A percentile compares a stretch with the other conserved stretches of the same genome.
Evolutionary conservation across 2,797 vertebrate genomes (phyloP).

Genomic region (Oreochromis grahami): DNA sequence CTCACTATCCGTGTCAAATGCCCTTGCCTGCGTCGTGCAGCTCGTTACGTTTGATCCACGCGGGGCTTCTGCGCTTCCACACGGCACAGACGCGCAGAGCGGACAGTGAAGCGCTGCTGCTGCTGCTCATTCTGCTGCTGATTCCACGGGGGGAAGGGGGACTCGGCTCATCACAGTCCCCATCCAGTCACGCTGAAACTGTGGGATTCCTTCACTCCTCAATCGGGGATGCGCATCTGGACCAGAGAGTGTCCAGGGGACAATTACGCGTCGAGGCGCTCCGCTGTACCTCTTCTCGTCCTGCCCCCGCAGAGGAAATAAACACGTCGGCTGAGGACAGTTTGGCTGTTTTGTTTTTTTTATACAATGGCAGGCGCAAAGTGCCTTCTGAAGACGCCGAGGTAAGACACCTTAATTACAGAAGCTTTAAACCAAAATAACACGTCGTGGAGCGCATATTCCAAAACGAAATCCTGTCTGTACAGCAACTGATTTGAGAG

Average conservation of each 20-base stretch:
- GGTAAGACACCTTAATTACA: constrained; percentile 52
- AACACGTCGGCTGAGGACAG: constrained; percentile 10
- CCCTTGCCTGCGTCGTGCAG: constrained; percentile 40
- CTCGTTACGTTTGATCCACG: constrained; percentile 44
- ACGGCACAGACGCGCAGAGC: constrained; percentile 22
- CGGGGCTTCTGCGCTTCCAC: constrained; percentile 21
- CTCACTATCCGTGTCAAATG: background rate
- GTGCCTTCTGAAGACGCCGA: constrained; percentile 71
- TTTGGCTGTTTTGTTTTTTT: background rate
- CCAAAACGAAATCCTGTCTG: background rate
- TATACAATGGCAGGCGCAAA: constrained; percentile 68
- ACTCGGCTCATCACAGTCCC: background rate
- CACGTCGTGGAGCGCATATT: background rate
- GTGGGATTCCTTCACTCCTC: constrained; percentile 57
- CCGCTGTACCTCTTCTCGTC: background rate
- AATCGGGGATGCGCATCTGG: constrained; percentile 61
- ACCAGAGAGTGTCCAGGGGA: constrained; percentile 47
- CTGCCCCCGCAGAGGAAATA: constrained; percentile 37
- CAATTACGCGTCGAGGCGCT: constrained; percentile 49
- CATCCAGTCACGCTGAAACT: constrained; percentile 4
- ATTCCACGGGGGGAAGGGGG: background rate
- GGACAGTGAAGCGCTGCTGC: constrained; percentile 16
- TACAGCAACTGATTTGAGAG: background rate
- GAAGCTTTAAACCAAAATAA: background rate
- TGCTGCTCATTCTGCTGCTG: background rate